These are phyloP conservation scores for Brevimyrus niger DNA, from an alignment of 2,113 vertebrate genomes.

Conservation along the genomic window DNA sequence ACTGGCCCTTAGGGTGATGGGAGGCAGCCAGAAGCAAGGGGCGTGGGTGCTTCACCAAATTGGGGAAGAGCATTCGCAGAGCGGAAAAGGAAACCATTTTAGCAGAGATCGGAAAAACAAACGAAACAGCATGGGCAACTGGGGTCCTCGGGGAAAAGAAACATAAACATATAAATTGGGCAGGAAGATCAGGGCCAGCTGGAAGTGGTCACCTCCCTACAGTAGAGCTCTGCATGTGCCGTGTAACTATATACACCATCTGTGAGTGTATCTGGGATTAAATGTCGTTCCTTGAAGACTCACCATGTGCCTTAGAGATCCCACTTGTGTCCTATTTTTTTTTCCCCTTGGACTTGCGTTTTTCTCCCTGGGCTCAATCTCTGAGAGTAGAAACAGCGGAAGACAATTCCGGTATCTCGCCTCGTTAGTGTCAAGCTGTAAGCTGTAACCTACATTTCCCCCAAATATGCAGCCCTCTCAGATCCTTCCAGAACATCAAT, in stretches of 20 bases:
- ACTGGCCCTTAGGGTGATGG: not conserved
- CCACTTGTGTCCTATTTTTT: not conserved
- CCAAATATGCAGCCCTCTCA: not conserved
- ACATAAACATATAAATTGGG: not conserved
- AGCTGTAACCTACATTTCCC: not conserved
- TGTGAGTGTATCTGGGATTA: not conserved
- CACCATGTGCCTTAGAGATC: not conserved
- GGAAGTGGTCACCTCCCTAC: not conserved
- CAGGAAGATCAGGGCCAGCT: not conserved
- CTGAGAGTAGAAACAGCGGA: not conserved
- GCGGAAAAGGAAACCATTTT: not conserved
- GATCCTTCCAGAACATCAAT: not conserved
- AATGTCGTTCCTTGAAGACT: not conserved
- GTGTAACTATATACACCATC: not conserved
- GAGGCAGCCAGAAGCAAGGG: not conserved
- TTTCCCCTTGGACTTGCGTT: not conserved
- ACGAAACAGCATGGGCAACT: not conserved
- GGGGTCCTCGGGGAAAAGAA: not conserved
- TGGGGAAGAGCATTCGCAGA: not conserved
- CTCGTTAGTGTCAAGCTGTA: not conserved
- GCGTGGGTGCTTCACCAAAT: not conserved
- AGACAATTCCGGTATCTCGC: not conserved
- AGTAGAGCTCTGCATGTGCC: not conserved
- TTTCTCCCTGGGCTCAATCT: not conserved
- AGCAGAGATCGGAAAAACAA: not conserved